Evolutionary conservation across 2,113 vertebrate species (phyloP).

Genomic region (Loxodonta africana): DNA sequence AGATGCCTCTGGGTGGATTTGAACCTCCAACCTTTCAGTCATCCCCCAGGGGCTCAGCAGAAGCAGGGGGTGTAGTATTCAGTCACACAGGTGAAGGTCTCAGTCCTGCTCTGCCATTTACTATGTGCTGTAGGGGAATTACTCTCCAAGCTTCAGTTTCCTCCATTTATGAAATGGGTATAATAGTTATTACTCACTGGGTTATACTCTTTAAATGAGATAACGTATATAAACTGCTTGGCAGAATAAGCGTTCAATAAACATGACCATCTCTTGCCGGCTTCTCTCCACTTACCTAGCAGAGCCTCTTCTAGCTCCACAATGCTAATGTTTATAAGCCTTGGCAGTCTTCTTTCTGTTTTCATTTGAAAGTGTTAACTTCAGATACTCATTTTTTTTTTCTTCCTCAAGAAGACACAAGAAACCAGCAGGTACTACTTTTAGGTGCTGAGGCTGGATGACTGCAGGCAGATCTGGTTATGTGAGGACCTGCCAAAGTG

Average conservation of each 20-base stretch:
- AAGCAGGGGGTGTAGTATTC: neutral
- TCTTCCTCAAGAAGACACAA: neutral
- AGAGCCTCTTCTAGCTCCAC: neutral
- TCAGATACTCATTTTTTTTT: neutral
- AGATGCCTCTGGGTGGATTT: too few species aligned
- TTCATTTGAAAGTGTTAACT: neutral
- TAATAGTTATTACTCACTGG: too few species aligned
- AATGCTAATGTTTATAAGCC: neutral
- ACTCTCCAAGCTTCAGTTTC: neutral
- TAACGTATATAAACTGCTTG: neutral
- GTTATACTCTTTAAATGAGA: neutral
- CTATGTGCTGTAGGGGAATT: neutral
- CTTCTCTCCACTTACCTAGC: neutral
- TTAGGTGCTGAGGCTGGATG: neutral
- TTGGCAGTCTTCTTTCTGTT: neutral
- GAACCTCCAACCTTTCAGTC: neutral
- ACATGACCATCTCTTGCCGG: accelerated
- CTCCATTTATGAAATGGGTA: neutral
- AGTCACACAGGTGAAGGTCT: too few species aligned
- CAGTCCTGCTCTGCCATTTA: neutral
- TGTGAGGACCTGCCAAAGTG: neutral
- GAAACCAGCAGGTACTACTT: neutral
- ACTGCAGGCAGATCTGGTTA: too few species aligned
- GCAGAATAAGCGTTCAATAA: too few species aligned
- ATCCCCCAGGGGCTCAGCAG: neutral